These are phyloP conservation scores for Penaeus indicus DNA, from an alignment of 1,140 invertebrate genomes.

Conservation along the genomic window DNA sequence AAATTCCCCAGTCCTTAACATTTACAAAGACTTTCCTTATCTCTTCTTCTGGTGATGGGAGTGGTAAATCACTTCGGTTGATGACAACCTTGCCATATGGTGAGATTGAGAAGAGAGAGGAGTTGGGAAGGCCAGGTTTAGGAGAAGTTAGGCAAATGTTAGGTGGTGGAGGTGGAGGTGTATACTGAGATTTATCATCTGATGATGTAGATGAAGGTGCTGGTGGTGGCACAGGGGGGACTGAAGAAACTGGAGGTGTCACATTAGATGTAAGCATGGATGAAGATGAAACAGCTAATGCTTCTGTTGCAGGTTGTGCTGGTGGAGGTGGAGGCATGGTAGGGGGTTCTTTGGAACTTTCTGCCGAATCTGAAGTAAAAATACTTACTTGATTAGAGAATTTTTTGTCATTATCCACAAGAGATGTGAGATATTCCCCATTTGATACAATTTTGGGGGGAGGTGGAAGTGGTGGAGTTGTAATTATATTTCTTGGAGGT, in stretches of 20 bases:
- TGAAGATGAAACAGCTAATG: neutral
- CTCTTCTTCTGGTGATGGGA: conserved; percentile 60
- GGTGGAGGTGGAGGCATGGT: conserved; percentile 6
- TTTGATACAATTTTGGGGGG: neutral
- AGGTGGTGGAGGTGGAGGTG: conserved; percentile 6
- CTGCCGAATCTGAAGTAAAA: conserved; percentile 40
- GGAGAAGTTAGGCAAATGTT: neutral
- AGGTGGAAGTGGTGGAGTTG: conserved; percentile 29
- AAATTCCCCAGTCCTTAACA: conserved; percentile 61
- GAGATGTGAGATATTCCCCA: too few species aligned
- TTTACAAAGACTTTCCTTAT: conserved; percentile 54
- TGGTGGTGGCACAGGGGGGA: conserved; percentile 44
- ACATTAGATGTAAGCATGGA: conserved; percentile 35
- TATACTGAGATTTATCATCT: neutral
- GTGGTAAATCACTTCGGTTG: conserved; percentile 57
- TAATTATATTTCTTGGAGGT: conserved; percentile 24
- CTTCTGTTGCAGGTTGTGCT: conserved; percentile 32
- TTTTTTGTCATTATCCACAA: neutral
- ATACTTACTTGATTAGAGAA: conserved; percentile 10
- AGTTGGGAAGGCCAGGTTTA: neutral
- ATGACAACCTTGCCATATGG: conserved; percentile 63
- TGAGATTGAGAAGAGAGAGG: conserved; percentile 50
- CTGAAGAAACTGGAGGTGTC: neutral
- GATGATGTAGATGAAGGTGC: conserved; percentile 42
- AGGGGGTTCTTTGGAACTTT: neutral